Conservation (phyloP, 2,888 invertebrate species). For the Lasioglossum villosulum region DNA sequence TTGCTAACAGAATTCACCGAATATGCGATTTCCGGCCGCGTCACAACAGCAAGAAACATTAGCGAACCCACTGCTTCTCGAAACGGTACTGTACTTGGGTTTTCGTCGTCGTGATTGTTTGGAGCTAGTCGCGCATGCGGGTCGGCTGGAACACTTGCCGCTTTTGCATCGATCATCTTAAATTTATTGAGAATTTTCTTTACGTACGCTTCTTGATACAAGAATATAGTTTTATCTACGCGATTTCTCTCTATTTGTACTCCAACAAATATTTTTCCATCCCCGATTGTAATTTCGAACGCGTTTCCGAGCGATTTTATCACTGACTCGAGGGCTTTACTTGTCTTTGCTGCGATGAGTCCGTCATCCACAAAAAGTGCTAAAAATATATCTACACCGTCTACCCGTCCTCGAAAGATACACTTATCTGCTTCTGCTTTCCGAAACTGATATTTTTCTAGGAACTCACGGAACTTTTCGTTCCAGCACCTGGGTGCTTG, state of each 20-base stretch:
- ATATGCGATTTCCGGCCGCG: neutral
- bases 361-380: neutral
- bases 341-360: neutral
- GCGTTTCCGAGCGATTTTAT: neutral
- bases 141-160: neutral
- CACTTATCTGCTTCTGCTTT: too few relatives aligned
- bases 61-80: neutral
- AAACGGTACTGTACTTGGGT: neutral
- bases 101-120: neutral
- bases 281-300: neutral
- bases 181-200: neutral
- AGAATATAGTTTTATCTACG: neutral
- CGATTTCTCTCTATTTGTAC: neutral
- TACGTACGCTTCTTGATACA: neutral
- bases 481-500: slow-evolving; percentile 5
- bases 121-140: neutral
- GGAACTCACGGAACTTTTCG: neutral
- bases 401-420: neutral
- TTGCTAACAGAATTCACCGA: neutral
- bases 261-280: neutral
- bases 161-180: neutral
- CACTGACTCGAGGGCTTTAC: neutral
- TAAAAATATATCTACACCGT: neutral
- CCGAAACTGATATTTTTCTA: neutral
- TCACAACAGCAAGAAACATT: neutral